Conservation (phyloP, 2,888 invertebrate species). For the Neoitamus cyanurus region DNA sequence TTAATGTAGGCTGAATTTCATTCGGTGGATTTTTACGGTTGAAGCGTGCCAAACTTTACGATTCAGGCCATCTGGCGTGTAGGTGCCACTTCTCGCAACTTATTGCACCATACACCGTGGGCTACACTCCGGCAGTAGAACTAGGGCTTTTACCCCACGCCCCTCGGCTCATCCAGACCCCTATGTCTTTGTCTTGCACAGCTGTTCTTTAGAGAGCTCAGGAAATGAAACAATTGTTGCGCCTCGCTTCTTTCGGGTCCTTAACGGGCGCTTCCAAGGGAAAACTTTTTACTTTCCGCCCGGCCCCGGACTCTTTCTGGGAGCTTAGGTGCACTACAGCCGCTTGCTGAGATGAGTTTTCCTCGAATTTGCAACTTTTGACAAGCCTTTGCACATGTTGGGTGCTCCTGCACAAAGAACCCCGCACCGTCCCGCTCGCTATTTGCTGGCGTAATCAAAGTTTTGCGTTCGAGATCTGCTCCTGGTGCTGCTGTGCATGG, state of each 20-base stretch:
- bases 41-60: not conserved
- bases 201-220: not conserved
- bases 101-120: not conserved
- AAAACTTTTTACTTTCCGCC: not conserved
- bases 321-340: not conserved
- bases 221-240: constrained; percentile 1
- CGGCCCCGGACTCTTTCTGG: not conserved
- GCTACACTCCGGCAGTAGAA: not conserved
- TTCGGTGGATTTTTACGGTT: not conserved
- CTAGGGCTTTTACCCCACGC: not conserved
- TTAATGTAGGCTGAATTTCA: not conserved
- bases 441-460: not conserved
- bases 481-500: not conserved
- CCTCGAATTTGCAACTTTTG: not conserved
- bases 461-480: not conserved
- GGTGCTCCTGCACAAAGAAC: not conserved
- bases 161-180: not conserved
- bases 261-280: not conserved
- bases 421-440: not conserved
- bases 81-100: not conserved
- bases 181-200: not conserved
- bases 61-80: not conserved
- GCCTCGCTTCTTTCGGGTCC: not conserved
- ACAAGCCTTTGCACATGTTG: not conserved
- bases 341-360: not conserved